Percentiles rank a stretch among this genome's conserved stretches.
phyloP scores from a whole-genome alignment of 1,140 invertebrate genomes.

The Lasioglossum albipes region DNA sequence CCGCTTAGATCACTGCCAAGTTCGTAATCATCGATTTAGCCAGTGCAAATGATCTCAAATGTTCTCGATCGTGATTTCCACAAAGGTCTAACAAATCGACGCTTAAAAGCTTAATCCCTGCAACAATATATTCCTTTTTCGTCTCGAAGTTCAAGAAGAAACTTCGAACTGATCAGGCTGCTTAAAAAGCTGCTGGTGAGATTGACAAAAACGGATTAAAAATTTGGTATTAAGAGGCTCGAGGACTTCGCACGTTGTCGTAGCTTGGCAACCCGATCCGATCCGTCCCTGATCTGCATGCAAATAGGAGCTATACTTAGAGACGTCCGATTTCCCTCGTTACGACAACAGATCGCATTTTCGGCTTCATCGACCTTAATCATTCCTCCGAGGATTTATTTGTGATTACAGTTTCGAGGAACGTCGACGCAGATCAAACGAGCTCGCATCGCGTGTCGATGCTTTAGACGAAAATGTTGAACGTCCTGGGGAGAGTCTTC shows the following conservation, averaged over 20 bases:
- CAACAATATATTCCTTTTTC: too few relatives aligned
- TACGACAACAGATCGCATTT: conserved; percentile 61
- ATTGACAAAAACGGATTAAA: conserved; percentile 9
- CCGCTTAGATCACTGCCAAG: conserved; percentile 41
- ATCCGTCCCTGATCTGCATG: conserved; percentile 63
- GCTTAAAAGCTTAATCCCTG: too few relatives aligned
- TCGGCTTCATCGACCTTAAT: conserved; percentile 65
- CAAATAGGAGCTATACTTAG: conserved; percentile 66
- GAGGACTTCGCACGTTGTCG: conserved; percentile 27
- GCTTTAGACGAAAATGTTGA: too few relatives aligned
- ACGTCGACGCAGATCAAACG: background rate
- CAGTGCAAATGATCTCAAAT: background rate
- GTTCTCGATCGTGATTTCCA: background rate
- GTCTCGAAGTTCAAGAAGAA: too few relatives aligned
- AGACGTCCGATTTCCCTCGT: conserved; percentile 64
- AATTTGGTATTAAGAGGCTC: conserved; percentile 18
- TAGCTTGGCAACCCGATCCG: conserved; percentile 45
- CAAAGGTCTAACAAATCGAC: background rate
- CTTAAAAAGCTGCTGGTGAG: background rate
- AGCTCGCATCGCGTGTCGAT: too few relatives aligned
- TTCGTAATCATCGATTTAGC: conserved; percentile 12
- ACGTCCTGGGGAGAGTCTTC: too few relatives aligned
- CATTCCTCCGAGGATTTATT: conserved; percentile 32
- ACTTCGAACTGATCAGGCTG: too few relatives aligned
- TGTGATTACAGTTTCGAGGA: background rate